A percentile compares a stretch with the other conserved stretches of the same genome.
Conservation (phyloP, 2,797 vertebrate genomes). For the Tokudaia muenninki region DNA sequence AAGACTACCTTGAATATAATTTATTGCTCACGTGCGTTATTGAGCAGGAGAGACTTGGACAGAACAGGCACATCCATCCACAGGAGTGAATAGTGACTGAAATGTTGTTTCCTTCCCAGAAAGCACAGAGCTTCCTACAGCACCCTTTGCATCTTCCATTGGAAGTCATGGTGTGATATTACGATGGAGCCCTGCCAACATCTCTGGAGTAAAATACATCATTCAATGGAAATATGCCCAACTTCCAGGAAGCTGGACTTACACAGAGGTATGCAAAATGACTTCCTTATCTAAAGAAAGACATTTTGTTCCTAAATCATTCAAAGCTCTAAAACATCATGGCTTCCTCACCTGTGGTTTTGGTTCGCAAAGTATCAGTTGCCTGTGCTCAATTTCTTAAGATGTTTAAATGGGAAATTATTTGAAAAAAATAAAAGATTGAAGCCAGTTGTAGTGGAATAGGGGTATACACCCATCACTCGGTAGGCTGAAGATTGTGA, state of each 20-base stretch:
- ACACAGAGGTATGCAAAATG: conserved; percentile 86
- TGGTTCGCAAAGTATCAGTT: neutral
- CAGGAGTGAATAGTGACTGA: neutral
- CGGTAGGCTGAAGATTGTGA: neutral
- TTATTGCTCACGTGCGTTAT: neutral
- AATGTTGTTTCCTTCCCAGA: conserved; percentile 75
- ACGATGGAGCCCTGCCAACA: conserved; percentile 87
- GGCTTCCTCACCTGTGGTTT: neutral
- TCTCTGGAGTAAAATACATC: conserved; percentile 87
- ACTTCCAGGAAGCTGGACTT: conserved; percentile 87
- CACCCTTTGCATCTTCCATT: conserved; percentile 88
- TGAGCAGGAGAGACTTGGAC: neutral
- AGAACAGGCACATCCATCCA: neutral
- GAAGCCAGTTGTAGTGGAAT: neutral
- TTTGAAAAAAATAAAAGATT: neutral
- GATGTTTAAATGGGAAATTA: neutral
- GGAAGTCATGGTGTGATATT: conserved; percentile 86
- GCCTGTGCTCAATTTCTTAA: neutral
- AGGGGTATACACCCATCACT: neutral
- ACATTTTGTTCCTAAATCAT: neutral
- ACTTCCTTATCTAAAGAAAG: neutral
- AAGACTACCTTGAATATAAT: neutral
- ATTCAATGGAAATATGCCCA: conserved; percentile 88
- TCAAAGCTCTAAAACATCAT: neutral
- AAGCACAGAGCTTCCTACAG: conserved; percentile 75